Evolutionary conservation across 2,888 invertebrate species (phyloP).

Genomic region (Ophion ventricosus): DNA sequence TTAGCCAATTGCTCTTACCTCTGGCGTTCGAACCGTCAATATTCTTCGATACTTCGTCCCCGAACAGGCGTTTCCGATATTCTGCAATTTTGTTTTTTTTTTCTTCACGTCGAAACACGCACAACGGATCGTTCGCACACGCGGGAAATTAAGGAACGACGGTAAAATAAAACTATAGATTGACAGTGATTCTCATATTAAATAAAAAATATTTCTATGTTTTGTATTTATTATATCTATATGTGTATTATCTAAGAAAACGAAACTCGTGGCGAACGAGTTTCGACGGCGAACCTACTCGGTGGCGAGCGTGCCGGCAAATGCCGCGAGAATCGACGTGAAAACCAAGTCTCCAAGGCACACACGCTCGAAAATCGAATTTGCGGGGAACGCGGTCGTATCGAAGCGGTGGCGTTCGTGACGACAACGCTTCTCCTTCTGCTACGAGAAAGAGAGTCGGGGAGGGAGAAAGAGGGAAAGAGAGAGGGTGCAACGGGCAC

Average conservation of each 20-base stretch:
- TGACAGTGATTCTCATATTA: not conserved
- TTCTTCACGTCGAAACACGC: not conserved
- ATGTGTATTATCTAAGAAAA: not conserved
- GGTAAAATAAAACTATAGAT: not conserved
- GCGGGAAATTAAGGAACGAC: not conserved
- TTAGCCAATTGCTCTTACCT: not conserved
- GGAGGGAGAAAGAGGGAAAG: slow-evolving; percentile 29
- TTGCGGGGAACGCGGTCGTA: slow-evolving; percentile 16
- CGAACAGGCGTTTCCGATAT: not conserved
- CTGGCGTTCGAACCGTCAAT: not conserved
- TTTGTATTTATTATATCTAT: not conserved
- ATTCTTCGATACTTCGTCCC: not conserved
- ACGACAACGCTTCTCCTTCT: not conserved
- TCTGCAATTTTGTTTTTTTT: not conserved
- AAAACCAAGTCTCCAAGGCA: slow-evolving; percentile 23
- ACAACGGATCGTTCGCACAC: not conserved
- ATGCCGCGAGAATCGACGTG: slow-evolving; percentile 48
- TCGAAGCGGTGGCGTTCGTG: not conserved
- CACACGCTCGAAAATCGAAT: slow-evolving; percentile 41
- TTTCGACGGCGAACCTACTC: slow-evolving; percentile 37
- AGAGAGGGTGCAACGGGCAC: slow-evolving; percentile 1
- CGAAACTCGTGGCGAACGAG: slow-evolving; percentile 28
- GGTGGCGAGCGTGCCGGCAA: slow-evolving; percentile 62
- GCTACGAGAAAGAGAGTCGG: not conserved
- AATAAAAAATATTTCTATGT: not conserved